Conservation (phyloP, 2,888 invertebrate genomes). For the Pyrrhosoma nymphula region DNA sequence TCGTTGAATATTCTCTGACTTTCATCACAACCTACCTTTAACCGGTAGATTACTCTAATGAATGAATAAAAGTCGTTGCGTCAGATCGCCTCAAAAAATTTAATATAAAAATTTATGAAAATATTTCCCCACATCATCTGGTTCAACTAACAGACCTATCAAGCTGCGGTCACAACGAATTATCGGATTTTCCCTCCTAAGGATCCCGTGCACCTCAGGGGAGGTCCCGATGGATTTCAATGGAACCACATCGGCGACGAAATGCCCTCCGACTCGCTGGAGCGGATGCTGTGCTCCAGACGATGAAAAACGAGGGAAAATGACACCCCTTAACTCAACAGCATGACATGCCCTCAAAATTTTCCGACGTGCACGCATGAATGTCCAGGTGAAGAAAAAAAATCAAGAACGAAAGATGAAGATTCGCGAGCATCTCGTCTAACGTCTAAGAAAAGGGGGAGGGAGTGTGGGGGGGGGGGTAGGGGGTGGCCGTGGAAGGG, state of each 20-base stretch:
- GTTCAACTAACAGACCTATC: no score
- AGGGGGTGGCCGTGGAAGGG: no score
- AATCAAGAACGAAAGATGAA: neutral
- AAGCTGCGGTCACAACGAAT: no score
- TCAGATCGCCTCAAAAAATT: no score
- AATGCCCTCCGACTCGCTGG: neutral
- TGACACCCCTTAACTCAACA: neutral
- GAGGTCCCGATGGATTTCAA: neutral
- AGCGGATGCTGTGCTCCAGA: neutral
- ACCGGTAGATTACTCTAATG: no score
- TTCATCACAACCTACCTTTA: no score
- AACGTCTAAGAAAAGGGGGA: neutral
- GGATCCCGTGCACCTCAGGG: neutral
- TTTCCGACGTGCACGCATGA: neutral
- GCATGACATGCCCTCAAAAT: neutral
- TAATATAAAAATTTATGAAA: no score
- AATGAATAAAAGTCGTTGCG: no score
- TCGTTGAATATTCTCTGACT: no score
- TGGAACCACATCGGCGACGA: neutral
- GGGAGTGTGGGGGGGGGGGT: no score
- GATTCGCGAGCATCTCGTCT: neutral
- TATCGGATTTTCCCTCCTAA: no score
- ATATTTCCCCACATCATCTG: no score
- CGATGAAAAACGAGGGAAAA: neutral
- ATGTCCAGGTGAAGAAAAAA: neutral